Conservation (phyloP, 2,888 invertebrate genomes). For the Conus canariensis region DNA sequence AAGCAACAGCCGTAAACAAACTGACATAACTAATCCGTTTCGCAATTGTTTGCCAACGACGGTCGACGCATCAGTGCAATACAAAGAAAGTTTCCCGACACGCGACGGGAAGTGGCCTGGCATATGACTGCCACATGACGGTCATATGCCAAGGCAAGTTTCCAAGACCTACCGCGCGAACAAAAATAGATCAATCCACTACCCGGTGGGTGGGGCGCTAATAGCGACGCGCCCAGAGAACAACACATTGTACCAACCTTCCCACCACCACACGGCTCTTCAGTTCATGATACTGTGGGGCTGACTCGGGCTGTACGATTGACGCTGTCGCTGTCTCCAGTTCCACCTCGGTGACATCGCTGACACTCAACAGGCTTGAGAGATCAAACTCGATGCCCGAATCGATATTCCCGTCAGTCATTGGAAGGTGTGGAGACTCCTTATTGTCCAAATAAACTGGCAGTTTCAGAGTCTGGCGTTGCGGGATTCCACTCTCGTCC, state of each 20-base stretch:
- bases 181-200: not conserved
- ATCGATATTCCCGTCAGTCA: slow-evolving; percentile 34
- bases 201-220: not conserved
- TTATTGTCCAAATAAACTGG: too few relatives aligned
- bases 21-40: too few relatives aligned
- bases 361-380: slow-evolving; percentile 20
- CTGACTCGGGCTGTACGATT: not conserved
- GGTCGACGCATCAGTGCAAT: too few relatives aligned
- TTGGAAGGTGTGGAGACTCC: slow-evolving; percentile 4
- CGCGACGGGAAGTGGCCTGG: too few relatives aligned
- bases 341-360: slow-evolving; percentile 25
- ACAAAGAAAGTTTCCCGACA: too few relatives aligned
- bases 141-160: too few relatives aligned
- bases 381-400: slow-evolving; percentile 42
- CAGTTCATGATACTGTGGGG: slow-evolving; percentile 59
- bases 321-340: not conserved
- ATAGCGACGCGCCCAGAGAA: not conserved
- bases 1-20: too few relatives aligned
- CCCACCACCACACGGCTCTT: slow-evolving; percentile 64
- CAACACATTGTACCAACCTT: slow-evolving; percentile 58
- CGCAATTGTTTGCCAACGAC: too few relatives aligned
- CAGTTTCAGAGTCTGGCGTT: too few relatives aligned
- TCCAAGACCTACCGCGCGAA: not conserved
- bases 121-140: too few relatives aligned
- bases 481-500: not conserved